Conservation (phyloP, 2,113 vertebrate genomes). For the Calidris pugnax region DNA sequence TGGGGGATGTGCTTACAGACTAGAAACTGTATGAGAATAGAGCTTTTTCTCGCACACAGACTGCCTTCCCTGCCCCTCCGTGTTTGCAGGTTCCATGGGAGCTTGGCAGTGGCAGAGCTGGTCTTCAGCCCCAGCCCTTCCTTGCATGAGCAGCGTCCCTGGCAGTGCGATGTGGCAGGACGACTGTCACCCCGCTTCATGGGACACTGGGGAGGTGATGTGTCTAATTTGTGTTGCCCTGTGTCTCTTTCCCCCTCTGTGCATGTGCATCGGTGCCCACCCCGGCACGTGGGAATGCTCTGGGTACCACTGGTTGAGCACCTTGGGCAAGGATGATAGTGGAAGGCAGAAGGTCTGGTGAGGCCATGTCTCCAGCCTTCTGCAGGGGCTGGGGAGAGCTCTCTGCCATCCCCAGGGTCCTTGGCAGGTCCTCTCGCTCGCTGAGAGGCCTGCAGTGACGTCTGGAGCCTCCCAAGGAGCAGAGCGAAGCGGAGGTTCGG, state of each 20-base stretch:
- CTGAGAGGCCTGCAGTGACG: fast-evolving
- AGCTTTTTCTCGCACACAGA: not conserved
- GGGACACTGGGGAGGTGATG: not conserved
- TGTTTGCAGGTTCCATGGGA: fast-evolving
- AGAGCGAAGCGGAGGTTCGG: fast-evolving
- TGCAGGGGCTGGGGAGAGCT: not conserved
- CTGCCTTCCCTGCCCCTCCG: not conserved
- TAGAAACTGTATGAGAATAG: fast-evolving
- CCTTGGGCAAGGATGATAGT: not conserved
- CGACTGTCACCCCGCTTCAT: fast-evolving
- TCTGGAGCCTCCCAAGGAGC: not conserved
- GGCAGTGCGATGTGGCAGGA: not conserved
- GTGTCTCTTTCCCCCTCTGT: not conserved
- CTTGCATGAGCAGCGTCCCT: not conserved
- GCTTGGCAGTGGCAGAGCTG: not conserved
- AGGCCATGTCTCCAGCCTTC: not conserved
- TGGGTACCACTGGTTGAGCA: not conserved
- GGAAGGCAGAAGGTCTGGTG: not conserved
- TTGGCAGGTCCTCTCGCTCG: fast-evolving
- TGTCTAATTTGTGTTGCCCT: fast-evolving
- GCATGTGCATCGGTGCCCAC: fast-evolving
- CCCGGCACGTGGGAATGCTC: fast-evolving
- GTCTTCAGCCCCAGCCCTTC: not conserved
- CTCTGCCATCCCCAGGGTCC: not conserved
- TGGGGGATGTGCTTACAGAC: not conserved